These are phyloP conservation scores for Styela clava DNA, from an alignment of 23 tunicate genomes.

Conservation along the genomic window DNA sequence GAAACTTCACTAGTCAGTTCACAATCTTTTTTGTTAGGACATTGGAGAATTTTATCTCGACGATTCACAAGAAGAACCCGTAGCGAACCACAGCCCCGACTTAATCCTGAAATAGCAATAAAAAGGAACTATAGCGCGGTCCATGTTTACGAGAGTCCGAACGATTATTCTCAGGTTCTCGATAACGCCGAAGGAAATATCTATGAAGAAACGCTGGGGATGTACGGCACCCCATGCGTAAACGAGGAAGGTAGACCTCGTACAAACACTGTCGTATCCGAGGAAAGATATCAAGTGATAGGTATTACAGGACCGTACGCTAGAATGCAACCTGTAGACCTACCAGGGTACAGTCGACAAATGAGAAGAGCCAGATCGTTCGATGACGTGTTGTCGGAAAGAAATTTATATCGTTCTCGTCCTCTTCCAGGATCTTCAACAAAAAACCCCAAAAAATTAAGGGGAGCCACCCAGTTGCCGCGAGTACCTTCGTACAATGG, in stretches of 20 bases:
- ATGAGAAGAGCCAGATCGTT: not conserved
- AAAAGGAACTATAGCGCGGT: constrained; percentile 14
- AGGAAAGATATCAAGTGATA: not conserved
- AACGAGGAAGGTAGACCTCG: not conserved
- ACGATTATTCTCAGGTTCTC: constrained; percentile 4
- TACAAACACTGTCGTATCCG: not conserved
- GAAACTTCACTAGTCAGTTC: constrained; percentile 4
- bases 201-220: not conserved
- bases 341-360: not conserved
- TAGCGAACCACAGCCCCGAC: not conserved
- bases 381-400: not conserved
- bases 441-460: not conserved
- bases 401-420: not conserved
- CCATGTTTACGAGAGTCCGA: constrained; percentile 16
- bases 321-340: not conserved
- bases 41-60: constrained; percentile 15
- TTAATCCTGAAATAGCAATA: constrained; percentile 6
- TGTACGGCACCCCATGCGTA: not conserved
- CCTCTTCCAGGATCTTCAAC: not conserved
- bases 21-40: not conserved
- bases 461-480: not conserved
- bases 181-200: not conserved
- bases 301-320: not conserved
- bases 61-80: constrained; percentile 16
- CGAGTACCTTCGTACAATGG: not conserved